Evolutionary conservation across 2,888 invertebrate genomes (phyloP), one percentile per base, ranked within the genome.

Genomic region (Operophtera brumata): DNA sequence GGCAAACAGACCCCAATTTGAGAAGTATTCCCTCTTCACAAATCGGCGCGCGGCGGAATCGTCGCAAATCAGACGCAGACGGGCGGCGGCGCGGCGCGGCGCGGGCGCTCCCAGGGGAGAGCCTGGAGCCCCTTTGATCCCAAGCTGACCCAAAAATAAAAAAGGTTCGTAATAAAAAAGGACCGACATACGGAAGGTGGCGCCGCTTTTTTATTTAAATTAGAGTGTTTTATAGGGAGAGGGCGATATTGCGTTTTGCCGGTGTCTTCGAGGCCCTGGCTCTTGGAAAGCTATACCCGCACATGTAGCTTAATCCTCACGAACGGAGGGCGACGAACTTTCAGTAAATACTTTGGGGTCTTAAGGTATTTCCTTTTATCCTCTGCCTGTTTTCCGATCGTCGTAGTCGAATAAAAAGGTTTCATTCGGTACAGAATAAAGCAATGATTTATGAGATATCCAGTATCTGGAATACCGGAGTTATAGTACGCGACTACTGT

Each of bases 141-240:
- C 86, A 75, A 81, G 88, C 88, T 89, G 90, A 90, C 90, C 90
- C 90, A 85, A 88, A 86, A 89, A 88, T 89, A 89, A 90, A 90
- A 89, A 90, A 89, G 88, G 89, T 85, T 84, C 86, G 82, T 87
- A 89, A 88, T 88, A 88, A 88, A 90, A 75, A 84, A 88, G 86
- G 84, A 83, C 87, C 87, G 86, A 89, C 89, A 89, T 89, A 90
- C 89, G 89, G 87, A 89, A 88, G 88, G 89, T 89, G 87, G 87
- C 86, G 89, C 84, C 86, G 87, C 87, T 89, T 90, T 90, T 90
- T 89, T 90, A 89, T 90, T 90, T 90, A 90, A 90, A 90, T 89
- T 90, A 87, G 89, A 90, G 88, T 88, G 87, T 89, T 90, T 89
- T 90, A 89, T 90, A 84, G 87, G 84, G 85, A 86, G 82, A 81